Percentiles rank a stretch among this genome's conserved stretches.
These are phyloP conservation scores for Polypterus bichir DNA, from an alignment of 2,113 vertebrate genomes.

Conservation along the genomic window DNA sequence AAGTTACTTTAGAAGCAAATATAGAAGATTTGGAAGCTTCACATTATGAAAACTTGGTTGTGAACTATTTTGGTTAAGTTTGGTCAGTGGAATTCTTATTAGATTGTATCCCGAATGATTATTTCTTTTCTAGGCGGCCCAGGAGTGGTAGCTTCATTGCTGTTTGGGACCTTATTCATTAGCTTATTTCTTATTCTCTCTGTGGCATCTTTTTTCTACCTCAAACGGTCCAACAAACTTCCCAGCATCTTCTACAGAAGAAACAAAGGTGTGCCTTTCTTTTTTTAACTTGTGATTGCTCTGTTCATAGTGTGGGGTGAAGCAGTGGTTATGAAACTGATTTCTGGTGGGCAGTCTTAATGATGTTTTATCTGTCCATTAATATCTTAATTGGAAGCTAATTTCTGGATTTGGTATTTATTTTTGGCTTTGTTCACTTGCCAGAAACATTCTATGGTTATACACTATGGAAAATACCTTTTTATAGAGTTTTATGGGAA, in stretches of 20 bases:
- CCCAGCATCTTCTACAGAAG: conserved; percentile 69
- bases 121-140: conserved; percentile 52
- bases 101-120: not conserved
- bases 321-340: no score
- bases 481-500: no score
- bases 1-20: no score
- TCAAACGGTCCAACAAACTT: conserved; percentile 81
- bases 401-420: not conserved
- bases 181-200: conserved; percentile 81
- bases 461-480: no score
- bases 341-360: no score
- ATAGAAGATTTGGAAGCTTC: no score
- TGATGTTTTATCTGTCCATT: no score
- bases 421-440: conserved; percentile 2
- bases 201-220: conserved; percentile 88
- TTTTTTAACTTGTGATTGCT: not conserved
- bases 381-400: not conserved
- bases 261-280: conserved; percentile 61
- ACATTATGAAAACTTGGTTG: no score
- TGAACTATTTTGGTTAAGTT: not conserved
- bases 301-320: no score
- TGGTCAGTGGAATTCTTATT: conserved; percentile 1
- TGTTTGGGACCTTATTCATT: conserved; percentile 76
- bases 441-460: no score
- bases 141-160: conserved; percentile 71